Evolutionary conservation across 2,888 invertebrate species (phyloP), one percentile per base, ranked within the genome.

Genomic region (Microchrysa polita): DNA sequence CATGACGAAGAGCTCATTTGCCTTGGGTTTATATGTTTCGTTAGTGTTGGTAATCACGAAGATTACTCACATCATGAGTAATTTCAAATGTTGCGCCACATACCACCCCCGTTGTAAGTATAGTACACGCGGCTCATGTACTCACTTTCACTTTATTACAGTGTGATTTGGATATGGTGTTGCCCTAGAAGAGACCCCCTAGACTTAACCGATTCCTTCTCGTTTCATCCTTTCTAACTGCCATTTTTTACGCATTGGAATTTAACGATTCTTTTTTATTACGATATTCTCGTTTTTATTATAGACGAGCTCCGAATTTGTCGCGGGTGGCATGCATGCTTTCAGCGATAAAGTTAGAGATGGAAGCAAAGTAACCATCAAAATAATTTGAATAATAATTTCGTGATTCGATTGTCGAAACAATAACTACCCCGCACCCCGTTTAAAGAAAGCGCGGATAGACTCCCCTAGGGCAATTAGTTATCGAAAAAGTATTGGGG

Each of bases 11-110:
- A 12, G 48, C 12, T n/a, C 48, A 48, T 48, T 48, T 48, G 14
- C 14, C 48, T n/a, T 48, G 12, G 48, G 48, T 48, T 48, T 48
- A 12, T 48, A 48, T n/a, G n/a, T 48, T 48, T 48, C 48, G 12
- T 48, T 48, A 48, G 48, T 48, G 48, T 48, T 48, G 48, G 48
- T 48, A 48, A 48, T 48, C 48, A 48, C 48, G 48, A 48, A 48
- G 48, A 48, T 48, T 48, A 48, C 48, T 10, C 48, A n/a, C 16
- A 48, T 48, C 48, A 48, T 48, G 48, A n/a, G n/a, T 48, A 48
- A 48, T 48, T 34, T 34, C 27, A 7, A 34, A 34, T n/a, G n/a
- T n/a, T n/a, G n/a, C n/a, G 27, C 27, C 27, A 34, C 7, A 34
- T 7, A 48, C 12, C 16, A 48, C 48, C 16, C 48, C 14, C 16